phyloP scores from a whole-genome alignment of 2,797 vertebrate genomes.

The Nyctibius grandis region DNA sequence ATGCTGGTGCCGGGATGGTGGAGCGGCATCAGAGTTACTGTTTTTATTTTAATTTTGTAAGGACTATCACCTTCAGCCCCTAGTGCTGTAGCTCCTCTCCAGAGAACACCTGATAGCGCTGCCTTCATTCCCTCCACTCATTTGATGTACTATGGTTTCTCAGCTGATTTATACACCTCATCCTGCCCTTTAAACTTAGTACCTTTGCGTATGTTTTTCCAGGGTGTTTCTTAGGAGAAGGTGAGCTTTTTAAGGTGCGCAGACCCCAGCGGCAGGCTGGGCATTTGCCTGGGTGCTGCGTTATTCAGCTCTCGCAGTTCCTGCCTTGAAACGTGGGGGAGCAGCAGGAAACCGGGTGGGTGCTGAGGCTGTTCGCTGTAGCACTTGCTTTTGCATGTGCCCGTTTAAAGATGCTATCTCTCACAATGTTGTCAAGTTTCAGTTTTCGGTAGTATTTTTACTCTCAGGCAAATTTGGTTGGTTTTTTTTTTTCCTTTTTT shows the following conservation, averaged over 20 bases:
- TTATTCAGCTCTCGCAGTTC: background rate
- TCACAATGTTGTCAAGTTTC: constrained; percentile 31
- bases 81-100: background rate
- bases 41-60: background rate
- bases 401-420: constrained; percentile 8
- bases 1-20: background rate
- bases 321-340: background rate
- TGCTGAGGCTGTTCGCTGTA: background rate
- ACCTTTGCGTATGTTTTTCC: background rate
- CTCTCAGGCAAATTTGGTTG: background rate
- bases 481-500: background rate
- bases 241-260: background rate
- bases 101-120: rapidly evolving
- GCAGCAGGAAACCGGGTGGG: background rate
- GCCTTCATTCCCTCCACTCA: rapidly evolving
- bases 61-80: background rate
- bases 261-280: background rate
- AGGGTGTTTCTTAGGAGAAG: background rate
- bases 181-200: background rate
- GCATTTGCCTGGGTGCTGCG: background rate
- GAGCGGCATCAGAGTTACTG: background rate
- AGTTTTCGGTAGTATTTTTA: constrained; percentile 54
- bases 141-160: rapidly evolving
- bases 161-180: background rate
- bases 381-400: constrained; percentile 1